phyloP scores from a whole-genome alignment of 2,113 vertebrate genomes.

The Clinocottus analis region DNA sequence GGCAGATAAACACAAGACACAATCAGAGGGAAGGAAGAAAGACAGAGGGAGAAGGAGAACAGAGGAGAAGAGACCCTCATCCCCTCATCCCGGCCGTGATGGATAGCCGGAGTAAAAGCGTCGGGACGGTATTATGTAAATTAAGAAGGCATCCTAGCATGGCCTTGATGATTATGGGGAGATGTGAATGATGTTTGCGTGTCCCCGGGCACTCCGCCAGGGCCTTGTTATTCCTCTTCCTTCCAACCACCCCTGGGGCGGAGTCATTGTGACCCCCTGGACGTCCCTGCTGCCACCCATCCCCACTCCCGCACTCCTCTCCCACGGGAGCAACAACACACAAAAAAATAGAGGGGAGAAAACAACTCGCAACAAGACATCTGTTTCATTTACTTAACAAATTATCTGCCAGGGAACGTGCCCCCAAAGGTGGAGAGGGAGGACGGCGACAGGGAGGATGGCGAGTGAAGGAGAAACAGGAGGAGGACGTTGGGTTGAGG shows the following conservation, averaged over 20 bases:
- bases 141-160: slow-evolving; percentile 89
- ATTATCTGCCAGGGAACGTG: slow-evolving; percentile 76
- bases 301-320: slow-evolving; percentile 27
- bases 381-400: slow-evolving; percentile 86
- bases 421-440: slow-evolving; percentile 38
- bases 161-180: slow-evolving; percentile 92
- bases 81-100: slow-evolving; percentile 79
- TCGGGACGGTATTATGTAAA: slow-evolving; percentile 87
- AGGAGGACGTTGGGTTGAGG: slow-evolving; percentile 48
- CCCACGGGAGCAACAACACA: slow-evolving; percentile 60
- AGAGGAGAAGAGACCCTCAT: slow-evolving; percentile 60
- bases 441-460: slow-evolving; percentile 26
- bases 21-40: slow-evolving; percentile 61
- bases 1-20: slow-evolving; percentile 79
- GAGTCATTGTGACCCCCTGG: slow-evolving; percentile 91
- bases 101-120: slow-evolving; percentile 63
- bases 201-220: slow-evolving; percentile 85
- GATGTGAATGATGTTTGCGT: slow-evolving; percentile 87
- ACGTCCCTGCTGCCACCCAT: slow-evolving; percentile 49
- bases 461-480: slow-evolving; percentile 38
- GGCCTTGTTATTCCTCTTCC: slow-evolving; percentile 92
- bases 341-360: slow-evolving; percentile 25
- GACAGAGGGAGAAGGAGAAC: slow-evolving; percentile 51
- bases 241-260: slow-evolving; percentile 90
- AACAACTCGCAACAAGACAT: slow-evolving; percentile 83